Evolutionary conservation across 2,797 vertebrate genomes (phyloP).

Genomic region (Hozukius guyotensis): DNA sequence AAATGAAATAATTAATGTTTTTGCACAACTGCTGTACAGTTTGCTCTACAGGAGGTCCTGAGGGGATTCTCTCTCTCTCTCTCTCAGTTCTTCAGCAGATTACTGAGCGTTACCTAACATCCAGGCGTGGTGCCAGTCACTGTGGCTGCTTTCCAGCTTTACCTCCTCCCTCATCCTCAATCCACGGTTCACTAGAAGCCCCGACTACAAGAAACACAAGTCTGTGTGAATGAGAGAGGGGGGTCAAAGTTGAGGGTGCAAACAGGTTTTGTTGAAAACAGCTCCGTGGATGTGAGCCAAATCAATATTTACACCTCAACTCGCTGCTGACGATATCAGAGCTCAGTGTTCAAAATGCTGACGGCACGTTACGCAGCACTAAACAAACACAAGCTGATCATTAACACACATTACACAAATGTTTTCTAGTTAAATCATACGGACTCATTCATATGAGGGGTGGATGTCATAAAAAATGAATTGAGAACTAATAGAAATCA

Average conservation of each 20-base stretch:
- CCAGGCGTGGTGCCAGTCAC: slow-evolving; percentile 58
- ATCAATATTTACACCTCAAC: slow-evolving; percentile 14
- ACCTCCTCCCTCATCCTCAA: slow-evolving; percentile 15
- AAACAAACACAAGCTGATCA: background rate
- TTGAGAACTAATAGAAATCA: background rate
- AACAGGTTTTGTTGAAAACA: slow-evolving; percentile 8
- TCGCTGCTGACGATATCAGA: background rate
- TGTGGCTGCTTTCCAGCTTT: slow-evolving; percentile 38
- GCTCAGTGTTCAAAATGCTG: background rate
- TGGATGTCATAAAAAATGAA: background rate
- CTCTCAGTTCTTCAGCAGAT: slow-evolving; percentile 19
- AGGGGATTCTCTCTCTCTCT: slow-evolving; percentile 29
- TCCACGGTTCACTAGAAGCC: background rate
- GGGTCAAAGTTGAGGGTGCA: background rate
- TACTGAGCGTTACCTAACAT: slow-evolving; percentile 49
- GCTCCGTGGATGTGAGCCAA: background rate
- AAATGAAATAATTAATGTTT: background rate
- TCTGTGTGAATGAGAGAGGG: background rate
- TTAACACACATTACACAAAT: background rate
- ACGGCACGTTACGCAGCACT: background rate
- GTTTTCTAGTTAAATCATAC: background rate
- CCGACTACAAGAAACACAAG: background rate
- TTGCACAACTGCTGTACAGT: background rate
- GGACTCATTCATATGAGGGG: background rate
- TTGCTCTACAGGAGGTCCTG: slow-evolving; percentile 7